Percentiles rank a stretch among this genome's conserved stretches.
Conservation (phyloP, 2,797 vertebrate genomes). For the Sebastes vulpes region DNA sequence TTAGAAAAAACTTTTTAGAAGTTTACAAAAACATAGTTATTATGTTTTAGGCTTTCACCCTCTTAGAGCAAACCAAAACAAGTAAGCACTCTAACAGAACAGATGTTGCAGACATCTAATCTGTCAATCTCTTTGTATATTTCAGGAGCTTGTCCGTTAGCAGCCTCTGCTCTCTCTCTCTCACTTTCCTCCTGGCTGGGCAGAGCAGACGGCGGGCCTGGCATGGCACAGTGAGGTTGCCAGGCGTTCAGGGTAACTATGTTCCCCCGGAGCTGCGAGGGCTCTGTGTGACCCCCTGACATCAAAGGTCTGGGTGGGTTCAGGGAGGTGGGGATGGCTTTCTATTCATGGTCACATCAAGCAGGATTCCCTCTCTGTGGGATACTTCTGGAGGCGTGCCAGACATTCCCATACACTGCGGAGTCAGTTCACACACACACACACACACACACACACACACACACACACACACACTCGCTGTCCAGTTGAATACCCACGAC, state of each 20-base stretch:
- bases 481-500: slow-evolving; percentile 28
- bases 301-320: slow-evolving; percentile 78
- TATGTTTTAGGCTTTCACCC: not conserved
- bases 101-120: not conserved
- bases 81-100: not conserved
- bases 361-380: slow-evolving; percentile 75
- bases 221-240: slow-evolving; percentile 65
- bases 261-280: slow-evolving; percentile 46
- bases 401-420: slow-evolving; percentile 64
- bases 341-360: slow-evolving; percentile 78
- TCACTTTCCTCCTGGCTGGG: slow-evolving; percentile 1
- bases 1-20: not conserved
- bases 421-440: slow-evolving; percentile 32
- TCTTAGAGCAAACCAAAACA: not conserved
- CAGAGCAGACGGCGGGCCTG: slow-evolving; percentile 15
- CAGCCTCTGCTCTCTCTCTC: not conserved
- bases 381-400: slow-evolving; percentile 74
- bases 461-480: slow-evolving; percentile 26
- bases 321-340: slow-evolving; percentile 59
- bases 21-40: not conserved
- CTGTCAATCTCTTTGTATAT: not conserved
- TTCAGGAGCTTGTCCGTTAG: not conserved
- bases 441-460: slow-evolving; percentile 34
- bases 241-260: slow-evolving; percentile 70
- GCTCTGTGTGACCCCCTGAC: slow-evolving; percentile 71